These are phyloP conservation scores for Chrysomallon squamiferum DNA, from an alignment of 1,140 invertebrate species.

Conservation along the genomic window DNA sequence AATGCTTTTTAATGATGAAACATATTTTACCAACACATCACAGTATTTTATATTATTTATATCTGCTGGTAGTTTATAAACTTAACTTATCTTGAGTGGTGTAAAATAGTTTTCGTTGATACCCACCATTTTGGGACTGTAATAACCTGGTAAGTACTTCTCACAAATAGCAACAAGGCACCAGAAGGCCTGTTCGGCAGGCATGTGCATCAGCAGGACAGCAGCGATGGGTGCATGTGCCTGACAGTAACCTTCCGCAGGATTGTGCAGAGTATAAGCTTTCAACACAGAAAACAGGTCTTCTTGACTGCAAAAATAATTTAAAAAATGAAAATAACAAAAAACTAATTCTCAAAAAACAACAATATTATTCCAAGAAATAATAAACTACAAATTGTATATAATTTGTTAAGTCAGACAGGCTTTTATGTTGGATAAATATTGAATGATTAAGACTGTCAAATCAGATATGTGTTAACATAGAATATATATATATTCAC, in stretches of 20 bases:
- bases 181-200: conserved; percentile 96
- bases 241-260: conserved; percentile 95
- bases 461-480: too few relatives aligned
- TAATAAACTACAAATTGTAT: too few relatives aligned
- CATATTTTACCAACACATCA: too few relatives aligned
- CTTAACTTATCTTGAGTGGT: too few relatives aligned
- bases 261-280: conserved; percentile 92
- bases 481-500: too few relatives aligned
- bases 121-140: conserved; percentile 81
- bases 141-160: conserved; percentile 91
- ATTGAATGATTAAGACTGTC: too few relatives aligned
- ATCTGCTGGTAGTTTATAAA: too few relatives aligned
- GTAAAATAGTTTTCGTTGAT: too few relatives aligned
- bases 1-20: too few relatives aligned
- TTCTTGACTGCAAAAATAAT: conserved; percentile 74
- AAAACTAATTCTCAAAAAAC: not conserved
- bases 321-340: not conserved
- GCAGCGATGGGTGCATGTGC: conserved; percentile 96
- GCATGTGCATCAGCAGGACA: conserved; percentile 97
- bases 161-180: conserved; percentile 95
- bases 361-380: not conserved
- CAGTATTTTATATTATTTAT: too few relatives aligned
- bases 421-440: too few relatives aligned
- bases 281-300: conserved; percentile 94
- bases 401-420: too few relatives aligned